Percentiles rank a stretch among this genome's conserved stretches.
Evolutionary conservation across 2,888 invertebrate genomes (phyloP).

Genomic region (Hypomecis atomaria): DNA sequence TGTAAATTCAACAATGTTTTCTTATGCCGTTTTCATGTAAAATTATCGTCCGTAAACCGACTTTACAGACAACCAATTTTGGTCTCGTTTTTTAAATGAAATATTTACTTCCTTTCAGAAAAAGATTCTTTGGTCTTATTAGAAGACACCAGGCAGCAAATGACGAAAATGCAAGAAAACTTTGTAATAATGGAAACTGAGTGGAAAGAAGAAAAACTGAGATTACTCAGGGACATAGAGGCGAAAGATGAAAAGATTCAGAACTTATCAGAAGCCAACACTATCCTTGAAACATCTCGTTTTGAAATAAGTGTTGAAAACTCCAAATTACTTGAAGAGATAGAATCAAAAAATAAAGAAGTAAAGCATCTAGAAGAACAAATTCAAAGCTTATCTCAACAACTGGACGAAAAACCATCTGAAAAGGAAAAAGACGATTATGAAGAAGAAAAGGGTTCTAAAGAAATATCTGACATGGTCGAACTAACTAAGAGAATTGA

Average conservation of each 20-base stretch:
- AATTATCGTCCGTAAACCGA: no score
- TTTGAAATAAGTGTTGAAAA: constrained; percentile 81
- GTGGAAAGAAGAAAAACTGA: constrained; percentile 88
- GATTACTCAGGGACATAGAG: constrained; percentile 81
- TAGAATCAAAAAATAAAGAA: constrained; percentile 78
- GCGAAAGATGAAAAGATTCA: constrained; percentile 83
- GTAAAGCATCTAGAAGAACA: constrained; percentile 67
- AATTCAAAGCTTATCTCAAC: constrained; percentile 55
- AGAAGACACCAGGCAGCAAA: constrained; percentile 92
- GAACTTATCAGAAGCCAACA: constrained; percentile 84
- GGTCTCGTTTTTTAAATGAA: no score
- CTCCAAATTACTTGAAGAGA: constrained; percentile 81
- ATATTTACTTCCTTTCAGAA: constrained; percentile 62
- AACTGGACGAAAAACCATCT: constrained; percentile 43
- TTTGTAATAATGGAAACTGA: constrained; percentile 89
- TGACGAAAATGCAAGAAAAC: constrained; percentile 92
- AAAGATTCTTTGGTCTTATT: constrained; percentile 89
- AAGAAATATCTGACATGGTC: constrained; percentile 75
- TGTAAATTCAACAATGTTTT: no score
- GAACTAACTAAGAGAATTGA: constrained; percentile 80
- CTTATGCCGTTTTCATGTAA: no score
- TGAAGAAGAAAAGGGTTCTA: constrained; percentile 85
- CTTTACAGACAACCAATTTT: no score
- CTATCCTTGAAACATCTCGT: constrained; percentile 76
- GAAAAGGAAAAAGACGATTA: constrained; percentile 66